These are phyloP conservation scores for Nestor notabilis DNA, from an alignment of 2,113 vertebrate species.

Conservation along the genomic window DNA sequence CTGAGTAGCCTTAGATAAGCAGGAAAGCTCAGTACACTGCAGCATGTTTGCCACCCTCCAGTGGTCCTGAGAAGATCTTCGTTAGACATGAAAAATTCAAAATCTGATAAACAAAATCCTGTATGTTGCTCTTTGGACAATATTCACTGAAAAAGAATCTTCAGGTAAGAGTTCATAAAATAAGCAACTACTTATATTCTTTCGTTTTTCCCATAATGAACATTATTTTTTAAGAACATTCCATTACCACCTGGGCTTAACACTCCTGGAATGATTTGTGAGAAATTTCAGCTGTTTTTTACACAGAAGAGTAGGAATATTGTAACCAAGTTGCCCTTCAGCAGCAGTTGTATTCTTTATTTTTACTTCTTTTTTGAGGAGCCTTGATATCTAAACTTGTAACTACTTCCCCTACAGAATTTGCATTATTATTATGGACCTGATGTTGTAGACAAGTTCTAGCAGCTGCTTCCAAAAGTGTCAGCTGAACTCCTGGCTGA, in stretches of 20 bases:
- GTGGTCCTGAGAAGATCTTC: neutral
- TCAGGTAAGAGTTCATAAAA: neutral
- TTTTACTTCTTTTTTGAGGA: constrained; percentile 12
- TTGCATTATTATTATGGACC: neutral
- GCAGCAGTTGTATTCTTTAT: neutral
- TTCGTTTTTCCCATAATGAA: neutral
- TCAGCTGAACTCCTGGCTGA: neutral
- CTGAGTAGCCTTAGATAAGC: neutral
- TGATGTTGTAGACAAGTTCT: neutral
- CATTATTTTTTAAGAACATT: neutral
- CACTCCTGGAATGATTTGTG: neutral
- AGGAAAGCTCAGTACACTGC: neutral
- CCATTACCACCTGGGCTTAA: neutral
- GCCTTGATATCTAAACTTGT: constrained; percentile 5
- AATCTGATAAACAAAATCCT: neutral
- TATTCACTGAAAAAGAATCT: neutral
- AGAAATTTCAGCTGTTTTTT: constrained; percentile 26
- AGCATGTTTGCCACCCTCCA: neutral
- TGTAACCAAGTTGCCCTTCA: constrained; percentile 31
- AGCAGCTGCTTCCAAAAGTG: neutral
- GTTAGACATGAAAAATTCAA: neutral
- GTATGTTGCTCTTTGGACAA: neutral
- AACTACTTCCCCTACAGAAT: neutral
- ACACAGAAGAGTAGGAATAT: neutral
- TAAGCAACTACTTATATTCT: neutral